Evolutionary conservation across 2,797 vertebrate species (phyloP).

Genomic region (Myotis daubentonii): DNA sequence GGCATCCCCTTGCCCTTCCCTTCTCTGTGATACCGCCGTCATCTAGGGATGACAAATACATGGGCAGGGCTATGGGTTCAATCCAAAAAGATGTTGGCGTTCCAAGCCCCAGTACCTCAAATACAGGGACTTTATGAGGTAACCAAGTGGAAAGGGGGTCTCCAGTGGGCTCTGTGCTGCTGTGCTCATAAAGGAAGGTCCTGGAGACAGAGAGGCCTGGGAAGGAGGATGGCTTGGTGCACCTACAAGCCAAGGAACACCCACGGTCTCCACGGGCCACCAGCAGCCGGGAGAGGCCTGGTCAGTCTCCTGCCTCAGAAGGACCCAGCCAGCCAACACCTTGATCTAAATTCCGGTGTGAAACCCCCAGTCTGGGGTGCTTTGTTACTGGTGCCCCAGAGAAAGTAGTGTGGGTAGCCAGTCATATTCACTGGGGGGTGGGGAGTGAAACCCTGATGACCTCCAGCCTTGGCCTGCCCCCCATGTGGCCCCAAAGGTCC

Average conservation of each 20-base stretch:
- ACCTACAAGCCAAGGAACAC: background rate
- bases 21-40: background rate
- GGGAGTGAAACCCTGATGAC: fast-evolving
- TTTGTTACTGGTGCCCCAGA: background rate
- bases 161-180: background rate
- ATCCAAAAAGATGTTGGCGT: background rate
- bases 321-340: background rate
- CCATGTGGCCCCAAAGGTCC: fast-evolving
- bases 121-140: background rate
- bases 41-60: background rate
- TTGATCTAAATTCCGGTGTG: fast-evolving
- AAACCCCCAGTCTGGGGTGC: background rate
- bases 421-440: too few relatives aligned
- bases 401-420: fast-evolving
- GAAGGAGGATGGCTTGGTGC: background rate
- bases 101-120: too few relatives aligned
- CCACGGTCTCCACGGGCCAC: fast-evolving
- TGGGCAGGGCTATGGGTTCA: background rate
- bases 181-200: background rate
- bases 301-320: background rate
- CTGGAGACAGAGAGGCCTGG: fast-evolving
- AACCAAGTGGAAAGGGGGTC: background rate
- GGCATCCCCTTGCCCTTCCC: background rate
- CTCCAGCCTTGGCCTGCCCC: background rate
- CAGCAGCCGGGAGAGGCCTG: background rate